A percentile compares a stretch with the other conserved stretches of the same genome.
Conservation (phyloP, 1,140 invertebrate species). For the Drosophila kohkoa region DNA sequence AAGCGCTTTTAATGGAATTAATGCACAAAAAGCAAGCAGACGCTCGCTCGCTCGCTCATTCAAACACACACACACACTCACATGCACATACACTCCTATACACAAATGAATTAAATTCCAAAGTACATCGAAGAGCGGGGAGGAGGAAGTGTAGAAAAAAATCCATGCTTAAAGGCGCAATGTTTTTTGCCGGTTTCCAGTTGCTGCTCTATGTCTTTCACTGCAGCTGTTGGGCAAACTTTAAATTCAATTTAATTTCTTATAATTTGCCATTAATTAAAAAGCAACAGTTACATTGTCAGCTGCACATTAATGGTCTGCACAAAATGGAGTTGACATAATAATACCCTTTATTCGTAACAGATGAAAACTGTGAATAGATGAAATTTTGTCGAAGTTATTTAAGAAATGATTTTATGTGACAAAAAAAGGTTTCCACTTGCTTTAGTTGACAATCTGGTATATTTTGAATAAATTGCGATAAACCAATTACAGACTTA, state of each 20-base stretch:
- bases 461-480: too few species aligned
- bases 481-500: too few species aligned
- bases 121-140: neutral
- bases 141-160: neutral
- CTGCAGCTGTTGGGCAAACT: constrained; percentile 8
- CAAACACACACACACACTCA: constrained; percentile 19
- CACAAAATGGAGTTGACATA: neutral
- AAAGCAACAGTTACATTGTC: constrained; percentile 54
- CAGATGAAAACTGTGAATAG: too few species aligned
- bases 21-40: constrained; percentile 51
- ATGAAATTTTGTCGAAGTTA: too few species aligned
- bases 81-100: constrained; percentile 4
- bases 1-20: constrained; percentile 73
- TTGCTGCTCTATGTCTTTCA: constrained; percentile 9
- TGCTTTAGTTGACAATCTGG: too few species aligned
- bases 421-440: too few species aligned
- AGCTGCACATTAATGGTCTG: neutral
- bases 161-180: constrained; percentile 24
- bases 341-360: too few species aligned
- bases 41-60: neutral
- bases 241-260: constrained; percentile 38
- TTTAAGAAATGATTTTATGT: too few species aligned
- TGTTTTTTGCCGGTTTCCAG: neutral
- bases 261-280: constrained; percentile 52
- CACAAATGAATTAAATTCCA: constrained; percentile 47